Evolutionary conservation across 2,113 vertebrate genomes (phyloP).

Genomic region (Syngnathoides biaculeatus): DNA sequence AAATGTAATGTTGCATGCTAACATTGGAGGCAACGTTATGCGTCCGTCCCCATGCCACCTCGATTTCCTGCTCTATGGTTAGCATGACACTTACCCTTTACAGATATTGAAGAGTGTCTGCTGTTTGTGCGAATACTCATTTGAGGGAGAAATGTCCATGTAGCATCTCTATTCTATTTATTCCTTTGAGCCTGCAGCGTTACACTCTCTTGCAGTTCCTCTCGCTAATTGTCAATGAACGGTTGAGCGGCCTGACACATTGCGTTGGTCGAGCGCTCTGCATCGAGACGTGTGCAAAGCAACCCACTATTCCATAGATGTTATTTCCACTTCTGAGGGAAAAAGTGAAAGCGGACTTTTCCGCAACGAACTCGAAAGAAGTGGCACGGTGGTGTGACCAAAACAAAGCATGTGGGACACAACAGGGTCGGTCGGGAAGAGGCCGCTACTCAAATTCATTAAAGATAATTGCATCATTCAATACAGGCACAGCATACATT

Average conservation of each 20-base stretch:
- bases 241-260: background rate
- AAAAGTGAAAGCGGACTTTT: background rate
- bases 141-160: background rate
- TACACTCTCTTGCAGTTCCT: background rate
- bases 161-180: slow-evolving; percentile 2
- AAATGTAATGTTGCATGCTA: too few relatives aligned
- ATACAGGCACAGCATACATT: slow-evolving; percentile 58
- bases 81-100: background rate
- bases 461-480: slow-evolving; percentile 54
- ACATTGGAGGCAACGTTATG: too few relatives aligned
- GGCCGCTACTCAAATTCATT: slow-evolving; percentile 48
- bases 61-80: background rate
- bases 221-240: slow-evolving; percentile 5
- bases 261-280: background rate
- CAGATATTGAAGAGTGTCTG: background rate
- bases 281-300: background rate
- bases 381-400: background rate
- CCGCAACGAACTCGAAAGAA: background rate
- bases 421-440: background rate
- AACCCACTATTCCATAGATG: background rate
- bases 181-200: background rate
- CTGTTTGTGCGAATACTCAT: background rate
- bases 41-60: too few relatives aligned
- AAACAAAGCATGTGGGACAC: background rate
- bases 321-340: background rate